A percentile compares a stretch with the other conserved stretches of the same genome.
Conservation (phyloP, 2,797 vertebrate genomes). For the Leuciscus waleckii region DNA sequence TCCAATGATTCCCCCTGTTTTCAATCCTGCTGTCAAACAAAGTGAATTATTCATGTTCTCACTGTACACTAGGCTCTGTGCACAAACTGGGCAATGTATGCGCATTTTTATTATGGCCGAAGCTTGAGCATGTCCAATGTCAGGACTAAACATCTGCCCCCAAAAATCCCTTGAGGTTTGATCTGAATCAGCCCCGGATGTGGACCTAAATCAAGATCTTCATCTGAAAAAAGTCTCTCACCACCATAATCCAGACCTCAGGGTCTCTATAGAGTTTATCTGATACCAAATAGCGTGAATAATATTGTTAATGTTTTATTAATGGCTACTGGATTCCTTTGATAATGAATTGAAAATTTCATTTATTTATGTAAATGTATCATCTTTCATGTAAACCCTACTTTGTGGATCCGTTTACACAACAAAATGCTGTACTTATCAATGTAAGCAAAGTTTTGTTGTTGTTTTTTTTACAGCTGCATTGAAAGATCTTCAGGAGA, state of each 20-base stretch:
- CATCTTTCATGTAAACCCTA: conserved; percentile 31
- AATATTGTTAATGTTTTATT: conserved; percentile 38
- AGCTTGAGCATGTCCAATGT: conserved; percentile 20
- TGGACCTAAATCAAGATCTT: conserved; percentile 18
- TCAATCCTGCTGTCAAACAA: conserved; percentile 58
- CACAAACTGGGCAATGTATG: conserved; percentile 53
- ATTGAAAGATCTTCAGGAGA: conserved; percentile 19
- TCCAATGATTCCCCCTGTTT: conserved; percentile 46
- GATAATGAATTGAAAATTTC: conserved; percentile 17
- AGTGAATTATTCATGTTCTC: conserved; percentile 64
- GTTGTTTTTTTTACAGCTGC: neutral
- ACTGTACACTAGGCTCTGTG: conserved; percentile 48
- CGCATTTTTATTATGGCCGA: conserved; percentile 49
- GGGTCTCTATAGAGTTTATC: neutral
- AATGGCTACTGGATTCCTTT: conserved; percentile 24
- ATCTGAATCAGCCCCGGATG: conserved; percentile 16
- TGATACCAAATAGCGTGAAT: neutral
- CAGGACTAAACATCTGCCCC: conserved; percentile 26
- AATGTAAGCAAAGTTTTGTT: neutral
- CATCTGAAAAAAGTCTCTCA: neutral
- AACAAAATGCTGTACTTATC: conserved; percentile 28
- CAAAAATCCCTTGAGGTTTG: neutral
- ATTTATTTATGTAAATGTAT: conserved; percentile 33
- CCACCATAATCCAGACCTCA: neutral
- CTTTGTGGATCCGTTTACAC: conserved; percentile 38